Conservation (phyloP, 2,113 vertebrate species). For the Pterocles orientalis region DNA sequence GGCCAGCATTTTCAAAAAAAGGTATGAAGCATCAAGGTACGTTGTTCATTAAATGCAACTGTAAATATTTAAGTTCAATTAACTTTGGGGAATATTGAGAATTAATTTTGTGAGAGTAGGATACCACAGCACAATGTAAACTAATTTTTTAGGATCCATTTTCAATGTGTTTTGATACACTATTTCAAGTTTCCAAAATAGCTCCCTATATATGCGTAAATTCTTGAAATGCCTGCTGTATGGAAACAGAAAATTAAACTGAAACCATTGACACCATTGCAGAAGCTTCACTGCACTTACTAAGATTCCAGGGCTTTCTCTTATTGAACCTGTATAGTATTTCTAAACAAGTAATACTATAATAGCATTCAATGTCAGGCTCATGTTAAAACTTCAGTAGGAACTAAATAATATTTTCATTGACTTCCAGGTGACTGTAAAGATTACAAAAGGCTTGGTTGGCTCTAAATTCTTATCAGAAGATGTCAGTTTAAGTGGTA, state of each 20-base stretch:
- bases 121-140: neutral
- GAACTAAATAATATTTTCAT: neutral
- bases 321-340: neutral
- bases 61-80: neutral
- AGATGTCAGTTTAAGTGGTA: neutral
- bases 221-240: neutral
- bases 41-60: neutral
- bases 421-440: neutral
- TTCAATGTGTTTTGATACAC: neutral
- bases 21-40: neutral
- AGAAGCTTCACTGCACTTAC: neutral
- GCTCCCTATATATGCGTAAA: neutral
- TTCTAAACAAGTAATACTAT: neutral
- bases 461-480: neutral
- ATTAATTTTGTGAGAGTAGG: neutral
- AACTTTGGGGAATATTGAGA: neutral
- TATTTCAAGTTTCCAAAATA: neutral
- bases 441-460: neutral
- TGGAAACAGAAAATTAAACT: neutral
- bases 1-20: neutral
- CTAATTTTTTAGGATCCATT: neutral
- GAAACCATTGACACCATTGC: neutral
- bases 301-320: neutral
- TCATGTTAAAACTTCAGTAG: neutral
- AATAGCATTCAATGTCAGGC: neutral